A percentile compares a stretch with the other conserved stretches of the same genome.
These are phyloP conservation scores for Phania funesta DNA, from an alignment of 2,888 invertebrate genomes.

Conservation along the genomic window DNA sequence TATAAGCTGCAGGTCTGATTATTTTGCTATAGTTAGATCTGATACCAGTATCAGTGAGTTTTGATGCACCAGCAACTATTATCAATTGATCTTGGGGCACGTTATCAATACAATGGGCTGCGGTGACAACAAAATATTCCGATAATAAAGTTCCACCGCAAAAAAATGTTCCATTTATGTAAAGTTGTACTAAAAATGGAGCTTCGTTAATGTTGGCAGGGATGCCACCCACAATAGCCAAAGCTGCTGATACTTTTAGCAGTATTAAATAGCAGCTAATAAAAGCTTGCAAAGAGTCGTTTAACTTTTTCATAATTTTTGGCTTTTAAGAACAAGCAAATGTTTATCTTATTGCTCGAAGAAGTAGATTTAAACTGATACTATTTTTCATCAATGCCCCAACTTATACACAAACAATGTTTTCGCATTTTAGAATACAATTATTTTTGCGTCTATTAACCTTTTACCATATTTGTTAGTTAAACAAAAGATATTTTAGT, in stretches of 20 bases:
- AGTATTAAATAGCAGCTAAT: not conserved
- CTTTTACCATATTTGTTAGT: too few species aligned
- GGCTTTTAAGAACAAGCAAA: not conserved
- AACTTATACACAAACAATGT: too few species aligned
- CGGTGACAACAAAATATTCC: slow-evolving; percentile 5
- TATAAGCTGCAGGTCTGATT: not conserved
- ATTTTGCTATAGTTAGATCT: not conserved
- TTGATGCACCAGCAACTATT: slow-evolving; percentile 48
- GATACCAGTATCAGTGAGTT: not conserved
- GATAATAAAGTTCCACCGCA: slow-evolving; percentile 68
- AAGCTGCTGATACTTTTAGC: not conserved
- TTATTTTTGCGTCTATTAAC: too few species aligned
- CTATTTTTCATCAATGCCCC: not conserved
- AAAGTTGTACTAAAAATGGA: slow-evolving; percentile 60
- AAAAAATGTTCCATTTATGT: slow-evolving; percentile 25
- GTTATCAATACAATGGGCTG: slow-evolving; percentile 32
- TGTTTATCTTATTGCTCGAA: not conserved
- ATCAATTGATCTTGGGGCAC: not conserved
- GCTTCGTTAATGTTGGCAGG: not conserved
- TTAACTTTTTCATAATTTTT: not conserved
- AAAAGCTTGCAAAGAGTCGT: not conserved
- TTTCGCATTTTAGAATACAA: too few species aligned
- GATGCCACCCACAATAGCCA: slow-evolving; percentile 40
- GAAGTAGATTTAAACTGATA: not conserved
- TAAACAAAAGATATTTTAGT: too few species aligned